Evolutionary conservation across 2,888 invertebrate species (phyloP), one percentile per base, ranked within the genome.

Genomic region (Pandemis corylana): DNA sequence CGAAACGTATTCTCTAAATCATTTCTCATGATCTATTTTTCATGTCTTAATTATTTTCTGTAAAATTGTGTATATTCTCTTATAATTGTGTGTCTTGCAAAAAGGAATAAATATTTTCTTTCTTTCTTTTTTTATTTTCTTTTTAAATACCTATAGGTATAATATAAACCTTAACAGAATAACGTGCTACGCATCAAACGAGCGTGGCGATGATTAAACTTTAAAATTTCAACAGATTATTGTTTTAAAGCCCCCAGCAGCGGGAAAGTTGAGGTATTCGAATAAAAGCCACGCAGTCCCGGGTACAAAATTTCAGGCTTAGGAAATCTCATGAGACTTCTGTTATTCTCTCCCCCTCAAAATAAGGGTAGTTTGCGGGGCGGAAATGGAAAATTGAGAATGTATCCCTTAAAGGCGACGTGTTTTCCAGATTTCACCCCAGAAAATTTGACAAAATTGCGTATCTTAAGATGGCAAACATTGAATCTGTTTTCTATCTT

Each of bases 261-360:
- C 69, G 69, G 64, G 61, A 74, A 74, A 74, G 74, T 74, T 70
- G 42, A 53, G 68, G 61, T 64, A 61, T 70, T 65, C 69, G 69
- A 56, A 64, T 63, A 42, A 56, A 65, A 66, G 69, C 73, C 64
- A 64, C 64, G 36, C 20, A n/a, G 53, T 56, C 44, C 62, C 72
- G 59, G 71, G 51, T n/a, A 68, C 69, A 65, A 66, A 74, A 74
- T 70, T 74, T 74, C 61, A 61, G 69, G 69, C 69, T 74, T 74
- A 74, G 69, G 61, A 70, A 74, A 66, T 59, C 74, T 70, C 74
- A 7, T 53, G 74, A 69, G 74, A 69, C 69, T 51, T n/a, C 69
- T 70, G 74, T 61, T 74, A 74, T 66, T 69, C 65, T 74, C 73
- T 73, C 63, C 51, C 72, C 65, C 74, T 69, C 73, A 59, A 74